Conservation (phyloP, 2,888 invertebrate species). For the Cephus runcator region DNA sequence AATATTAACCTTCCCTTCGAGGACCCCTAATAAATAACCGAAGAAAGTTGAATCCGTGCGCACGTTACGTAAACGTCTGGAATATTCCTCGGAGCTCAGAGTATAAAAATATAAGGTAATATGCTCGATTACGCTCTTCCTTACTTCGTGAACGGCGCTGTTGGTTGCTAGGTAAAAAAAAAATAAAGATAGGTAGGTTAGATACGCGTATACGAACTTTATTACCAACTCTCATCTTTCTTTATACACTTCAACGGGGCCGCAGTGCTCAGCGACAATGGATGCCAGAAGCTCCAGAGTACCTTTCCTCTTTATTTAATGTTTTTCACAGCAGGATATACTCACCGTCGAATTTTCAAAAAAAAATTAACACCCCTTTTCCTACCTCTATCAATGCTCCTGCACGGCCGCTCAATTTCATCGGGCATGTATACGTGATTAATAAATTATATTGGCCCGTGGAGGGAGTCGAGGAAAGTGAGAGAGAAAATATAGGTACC, state of each 20-base stretch:
- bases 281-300: not conserved
- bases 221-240: slow-evolving; percentile 43
- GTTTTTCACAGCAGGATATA: not conserved
- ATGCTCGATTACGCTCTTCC: slow-evolving; percentile 50
- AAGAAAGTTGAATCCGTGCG: slow-evolving; percentile 44
- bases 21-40: slow-evolving; percentile 44
- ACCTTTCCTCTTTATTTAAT: not conserved
- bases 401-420: not conserved
- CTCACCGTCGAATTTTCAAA: not conserved
- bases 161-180: not conserved
- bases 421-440: slow-evolving; percentile 4
- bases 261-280: not conserved
- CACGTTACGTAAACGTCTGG: not conserved
- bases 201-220: slow-evolving; percentile 33
- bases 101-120: slow-evolving; percentile 42
- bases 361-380: not conserved
- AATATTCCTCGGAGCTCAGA: slow-evolving; percentile 4
- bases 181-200: not conserved
- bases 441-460: slow-evolving; percentile 30
- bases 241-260: not conserved
- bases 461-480: slow-evolving; percentile 14
- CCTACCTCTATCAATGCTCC: not conserved
- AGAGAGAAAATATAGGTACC: not conserved
- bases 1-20: slow-evolving; percentile 46
- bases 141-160: slow-evolving; percentile 47